Base-by-base conservation (phyloP, 1,140 invertebrate species). In the Heliconius nattereri region DNA sequence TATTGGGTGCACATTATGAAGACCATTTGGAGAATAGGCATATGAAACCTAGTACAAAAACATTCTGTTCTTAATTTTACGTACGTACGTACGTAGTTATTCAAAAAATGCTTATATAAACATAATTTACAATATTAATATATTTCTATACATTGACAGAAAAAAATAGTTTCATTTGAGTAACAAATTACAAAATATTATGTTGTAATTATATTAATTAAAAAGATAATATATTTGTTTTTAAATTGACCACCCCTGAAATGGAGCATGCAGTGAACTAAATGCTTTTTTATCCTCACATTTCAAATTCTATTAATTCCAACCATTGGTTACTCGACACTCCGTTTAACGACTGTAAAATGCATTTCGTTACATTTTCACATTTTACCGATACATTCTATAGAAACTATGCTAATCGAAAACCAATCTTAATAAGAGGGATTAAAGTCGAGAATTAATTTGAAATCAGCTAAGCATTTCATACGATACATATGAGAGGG, bases 301-400 rank as follows among this genome's bases (percentile, higher is more conserved):
- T 77, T 77, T 77, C 76, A 77, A 77, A 77, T 77, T 77, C 76
- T 77, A 77, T 77, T 77, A 77, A 77, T 72, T 77, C 76, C 40
- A 54, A 49, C 76, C 45, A 77, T 77, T 71, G 70, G 66, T 72
- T 77, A 71, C 23, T 71, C 37, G 66, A 52, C 70, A 71, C 66
- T 72, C 45, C 54, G 32, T 72, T 77, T 77, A 71, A 77, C 75
- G 75, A 76, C 60, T 71, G 76, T 32, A 29, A 71, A 77, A 77
- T 71, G 54, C 75, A 35, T 72, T 72, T 72, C 71, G 71, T 72
- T 72, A 72, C 71, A 72, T 72, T 72, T 72, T 72, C 71, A 72
- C 71, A 72, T 72, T 72, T 40, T 23, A 72, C 7, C 71, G 35
- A 72, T 72, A 72, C 71, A 72, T 40, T 72, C n/a, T 72, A 72